Base-by-base conservation (phyloP, 2,888 invertebrate genomes). In the Psococerastis gibbosa region DNA sequence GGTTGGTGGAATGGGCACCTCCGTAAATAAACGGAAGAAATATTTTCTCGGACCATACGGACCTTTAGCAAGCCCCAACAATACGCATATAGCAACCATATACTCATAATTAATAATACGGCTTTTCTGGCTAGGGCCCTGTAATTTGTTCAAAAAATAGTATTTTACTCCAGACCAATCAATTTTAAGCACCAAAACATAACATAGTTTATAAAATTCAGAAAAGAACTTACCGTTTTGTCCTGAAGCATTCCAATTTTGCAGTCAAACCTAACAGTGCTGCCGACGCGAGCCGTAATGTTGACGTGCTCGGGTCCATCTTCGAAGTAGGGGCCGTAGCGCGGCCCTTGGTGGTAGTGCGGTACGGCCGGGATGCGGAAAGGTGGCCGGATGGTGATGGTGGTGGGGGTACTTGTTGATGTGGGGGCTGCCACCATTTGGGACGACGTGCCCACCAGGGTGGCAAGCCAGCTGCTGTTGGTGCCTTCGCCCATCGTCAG, bases 231-330 rank as follows among this genome's bases (percentile, higher is more conserved):
- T 53, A 71, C 71, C 58, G 69, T 68, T 60, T 69, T 69, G 54
- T 70, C 68, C 47, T 70, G 69, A 11, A 73, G 65, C 54, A 72
- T 62, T 42, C 70, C 71, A 47, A 72, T 70, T 47, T 67, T 64
- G 56, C 73, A 73, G 56, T 73, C 69, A 22, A 72, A 61, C 43
- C 63, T 59, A 33, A 71, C 68, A 17, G 67, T 70, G 47, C 65
- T 67, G 42, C 72, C 72, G 47, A 71, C 67, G 49, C 70, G 62
- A 5, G 69, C 68, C 16, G 71, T 70, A 45, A 71, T 60, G 52
- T 71, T 71, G 50, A 63, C 58, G 32, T 65, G 64, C 45, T 66
- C 68, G 17, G 63, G 60, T 45, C 70, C 71, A 50, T 71, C 70
- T 54, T 71, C 69, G 56, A 72, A 73, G 56, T 69, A 72, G 2